Evolutionary conservation across 2,888 invertebrate species (phyloP).

Genomic region (Cataglyphis altisquamis): DNA sequence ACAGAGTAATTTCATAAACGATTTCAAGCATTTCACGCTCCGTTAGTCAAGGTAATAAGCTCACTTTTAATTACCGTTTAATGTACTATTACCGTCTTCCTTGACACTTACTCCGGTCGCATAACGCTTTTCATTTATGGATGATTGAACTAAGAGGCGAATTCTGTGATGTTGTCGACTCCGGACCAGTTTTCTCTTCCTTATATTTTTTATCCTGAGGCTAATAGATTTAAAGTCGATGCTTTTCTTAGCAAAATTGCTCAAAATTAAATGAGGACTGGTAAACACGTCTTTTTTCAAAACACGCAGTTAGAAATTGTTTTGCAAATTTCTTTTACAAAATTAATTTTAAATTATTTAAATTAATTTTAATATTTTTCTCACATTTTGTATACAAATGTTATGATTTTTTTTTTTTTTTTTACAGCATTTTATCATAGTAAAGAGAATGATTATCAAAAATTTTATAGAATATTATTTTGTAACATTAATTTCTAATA

Average conservation of each 20-base stretch:
- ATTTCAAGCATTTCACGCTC: constrained; percentile 59
- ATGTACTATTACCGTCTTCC: constrained; percentile 38
- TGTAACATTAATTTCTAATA: constrained; percentile 9
- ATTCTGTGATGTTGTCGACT: constrained; percentile 23
- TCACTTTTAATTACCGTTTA: constrained; percentile 67
- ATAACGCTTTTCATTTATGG: constrained; percentile 51
- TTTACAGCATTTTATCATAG: neutral
- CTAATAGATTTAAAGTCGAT: constrained; percentile 6
- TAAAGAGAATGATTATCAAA: neutral
- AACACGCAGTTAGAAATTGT: neutral
- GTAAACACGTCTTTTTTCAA: neutral
- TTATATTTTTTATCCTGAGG: constrained; percentile 4
- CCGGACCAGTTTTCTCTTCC: constrained; percentile 18
- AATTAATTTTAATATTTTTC: neutral
- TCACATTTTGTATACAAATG: neutral
- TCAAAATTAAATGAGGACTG: neutral
- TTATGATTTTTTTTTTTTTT: neutral
- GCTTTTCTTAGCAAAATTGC: constrained; percentile 7
- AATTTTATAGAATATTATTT: neutral
- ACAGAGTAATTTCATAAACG: constrained; percentile 65
- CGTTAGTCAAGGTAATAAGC: constrained; percentile 63
- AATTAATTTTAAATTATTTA: too few species aligned
- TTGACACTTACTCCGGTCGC: constrained; percentile 31
- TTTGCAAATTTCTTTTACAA: neutral
- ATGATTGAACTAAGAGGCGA: constrained; percentile 20